A percentile compares a stretch with the other conserved stretches of the same genome.
phyloP scores from a whole-genome alignment of 2,888 invertebrate genomes.

The Lamellibrachia satsuma region DNA sequence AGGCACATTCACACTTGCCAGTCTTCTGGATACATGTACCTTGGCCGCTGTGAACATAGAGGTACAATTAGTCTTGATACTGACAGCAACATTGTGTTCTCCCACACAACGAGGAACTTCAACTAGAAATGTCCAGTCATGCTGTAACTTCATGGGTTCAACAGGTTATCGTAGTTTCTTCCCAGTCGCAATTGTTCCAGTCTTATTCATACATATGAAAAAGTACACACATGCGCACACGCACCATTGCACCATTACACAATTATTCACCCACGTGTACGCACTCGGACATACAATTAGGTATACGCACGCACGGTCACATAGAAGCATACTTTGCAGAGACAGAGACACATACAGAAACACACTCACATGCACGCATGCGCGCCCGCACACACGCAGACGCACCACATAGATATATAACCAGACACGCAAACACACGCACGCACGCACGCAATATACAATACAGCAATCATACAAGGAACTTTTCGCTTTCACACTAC shows the following conservation, averaged over 20 bases:
- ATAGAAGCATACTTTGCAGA: background rate
- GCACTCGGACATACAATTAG: conserved; percentile 33
- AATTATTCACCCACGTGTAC: conserved; percentile 44
- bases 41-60: background rate
- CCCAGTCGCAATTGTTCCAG: background rate
- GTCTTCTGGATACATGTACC: conserved; percentile 20
- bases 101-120: background rate
- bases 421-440: background rate
- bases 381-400: background rate
- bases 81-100: background rate
- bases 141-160: background rate
- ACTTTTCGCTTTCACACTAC: background rate
- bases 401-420: background rate
- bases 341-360: background rate
- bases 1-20: conserved; percentile 40
- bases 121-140: background rate
- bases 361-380: background rate
- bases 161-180: background rate
- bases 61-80: background rate
- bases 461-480: too few species aligned
- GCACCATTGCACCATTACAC: conserved; percentile 32
- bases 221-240: background rate
- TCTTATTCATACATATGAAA: background rate
- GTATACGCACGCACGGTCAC: background rate
- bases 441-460: too few species aligned